Evolutionary conservation across 2,797 vertebrate genomes (phyloP), one percentile per base, ranked within the genome.

Genomic region (Rhodeus uyekii): DNA sequence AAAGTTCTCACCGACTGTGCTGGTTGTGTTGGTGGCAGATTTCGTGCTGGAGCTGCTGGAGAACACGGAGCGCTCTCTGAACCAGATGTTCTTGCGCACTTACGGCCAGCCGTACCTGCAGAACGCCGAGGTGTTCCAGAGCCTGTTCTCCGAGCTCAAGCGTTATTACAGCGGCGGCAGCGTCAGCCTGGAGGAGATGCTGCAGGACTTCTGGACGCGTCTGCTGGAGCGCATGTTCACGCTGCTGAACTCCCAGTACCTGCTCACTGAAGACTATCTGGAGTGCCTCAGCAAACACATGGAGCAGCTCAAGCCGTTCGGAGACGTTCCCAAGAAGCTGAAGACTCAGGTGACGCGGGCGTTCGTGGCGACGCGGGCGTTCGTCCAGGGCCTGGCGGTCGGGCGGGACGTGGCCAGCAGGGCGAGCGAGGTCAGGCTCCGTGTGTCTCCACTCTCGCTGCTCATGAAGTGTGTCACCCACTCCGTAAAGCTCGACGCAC

Each of bases 211-310:
- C 92, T 99, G 98, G 98, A 96, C 96, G 1, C 95, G 96, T 71
- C 94, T 99, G 79, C 92, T 99, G 92, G 98, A 99, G 87, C 93
- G 98, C n/a, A 99, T 99, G 97, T 99, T 99, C 92, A 97, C 96
- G 83, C 94, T 99, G 75, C 96, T 99, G 87, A 99, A 99, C 91
- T 97, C 98, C 0, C 97, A 99, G 91, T 99, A 97, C 75, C 93
- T 97, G 89, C 97, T 99, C 93, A 96, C 95, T 0, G 98, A 99
- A 87, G 98, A 99, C 93, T 99, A 99, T 93, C 90, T 99, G 92
- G 97, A 99, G 86, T 99, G 98, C 67, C 96, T 99, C 71, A 98
- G 96, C 93, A 99, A 99, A 90, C 98, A 99, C 91, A 97, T 95
- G 2, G 98, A 99, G 91, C 95, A 98, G 91, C 96, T 99, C 85